Percentiles rank a stretch among this genome's conserved stretches.
Conservation (phyloP, 2,888 invertebrate species). For the Xylophagus ater region DNA sequence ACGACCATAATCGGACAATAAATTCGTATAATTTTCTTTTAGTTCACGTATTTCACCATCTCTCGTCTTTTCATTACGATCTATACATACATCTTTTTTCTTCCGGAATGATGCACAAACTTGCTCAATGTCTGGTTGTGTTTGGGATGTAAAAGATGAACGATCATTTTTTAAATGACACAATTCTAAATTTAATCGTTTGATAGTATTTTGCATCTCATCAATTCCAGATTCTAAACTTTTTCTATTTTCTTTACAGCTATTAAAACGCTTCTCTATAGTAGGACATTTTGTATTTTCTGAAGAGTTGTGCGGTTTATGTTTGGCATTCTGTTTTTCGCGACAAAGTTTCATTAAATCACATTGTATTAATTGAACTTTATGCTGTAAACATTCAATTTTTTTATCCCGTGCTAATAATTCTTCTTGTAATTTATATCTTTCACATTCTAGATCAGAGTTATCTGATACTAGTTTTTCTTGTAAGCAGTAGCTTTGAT, state of each 20-base stretch:
- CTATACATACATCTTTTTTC: neutral
- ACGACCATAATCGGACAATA: conserved; percentile 28
- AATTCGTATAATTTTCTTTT: conserved; percentile 31
- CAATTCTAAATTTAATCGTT: conserved; percentile 15
- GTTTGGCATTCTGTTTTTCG: conserved; percentile 5
- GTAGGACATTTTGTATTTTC: conserved; percentile 4
- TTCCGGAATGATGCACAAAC: conserved; percentile 6
- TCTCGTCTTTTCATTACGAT: neutral
- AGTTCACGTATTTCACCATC: conserved; percentile 25
- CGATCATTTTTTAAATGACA: conserved; percentile 14
- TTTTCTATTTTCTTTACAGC: conserved; percentile 11
- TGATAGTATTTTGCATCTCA: conserved; percentile 11
- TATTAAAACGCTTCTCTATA: conserved; percentile 7
- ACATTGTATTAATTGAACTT: conserved; percentile 14
- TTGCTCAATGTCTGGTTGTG: conserved; percentile 1
- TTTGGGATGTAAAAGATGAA: too few species aligned
- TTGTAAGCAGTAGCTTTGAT: conserved; percentile 55
- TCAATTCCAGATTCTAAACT: conserved; percentile 13
- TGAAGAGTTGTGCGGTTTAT: neutral
- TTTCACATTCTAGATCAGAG: conserved; percentile 54
- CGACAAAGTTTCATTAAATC: conserved; percentile 12
- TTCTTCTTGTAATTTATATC: conserved; percentile 36
- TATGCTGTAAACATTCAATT: conserved; percentile 16
- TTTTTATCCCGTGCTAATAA: conserved; percentile 11
- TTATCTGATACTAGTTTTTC: conserved; percentile 56